Evolutionary conservation across 2,888 invertebrate species (phyloP).

Genomic region (Scelioninae gen. 1): DNA sequence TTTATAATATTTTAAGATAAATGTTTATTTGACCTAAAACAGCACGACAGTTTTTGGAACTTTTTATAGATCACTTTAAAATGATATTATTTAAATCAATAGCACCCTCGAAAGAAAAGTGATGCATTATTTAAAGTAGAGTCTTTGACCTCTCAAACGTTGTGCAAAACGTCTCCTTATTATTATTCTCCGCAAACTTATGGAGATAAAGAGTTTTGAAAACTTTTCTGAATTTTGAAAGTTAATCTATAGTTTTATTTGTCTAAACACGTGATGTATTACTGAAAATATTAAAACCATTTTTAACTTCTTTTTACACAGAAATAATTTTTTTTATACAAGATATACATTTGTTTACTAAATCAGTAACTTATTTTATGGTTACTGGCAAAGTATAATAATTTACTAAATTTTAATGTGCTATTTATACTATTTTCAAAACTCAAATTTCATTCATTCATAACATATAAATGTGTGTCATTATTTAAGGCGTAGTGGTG

Average conservation of each 20-base stretch:
- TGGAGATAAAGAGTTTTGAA: constrained; percentile 4
- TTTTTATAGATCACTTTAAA: constrained; percentile 17
- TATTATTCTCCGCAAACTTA: constrained; percentile 29
- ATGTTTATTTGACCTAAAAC: constrained; percentile 5
- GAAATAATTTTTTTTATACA: no score
- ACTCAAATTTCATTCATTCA: no score
- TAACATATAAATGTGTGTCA: neutral
- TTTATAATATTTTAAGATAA: neutral
- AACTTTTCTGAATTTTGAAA: no score
- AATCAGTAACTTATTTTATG: neutral
- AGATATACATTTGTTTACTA: no score
- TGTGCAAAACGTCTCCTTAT: constrained; percentile 11
- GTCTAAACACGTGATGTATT: no score
- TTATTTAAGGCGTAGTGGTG: constrained; percentile 17
- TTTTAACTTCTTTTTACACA: no score
- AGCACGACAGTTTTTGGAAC: constrained; percentile 5
- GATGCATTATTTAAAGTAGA: constrained; percentile 40
- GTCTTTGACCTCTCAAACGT: constrained; percentile 16
- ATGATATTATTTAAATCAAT: constrained; percentile 39
- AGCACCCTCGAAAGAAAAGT: constrained; percentile 10
- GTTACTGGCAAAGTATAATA: no score
- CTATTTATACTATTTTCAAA: no score
- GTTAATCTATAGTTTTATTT: no score
- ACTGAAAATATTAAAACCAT: no score
- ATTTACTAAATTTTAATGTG: no score